Evolutionary conservation across 2,797 vertebrate genomes (phyloP), one percentile per base, ranked within the genome.

Genomic region (Harpagifer antarcticus): DNA sequence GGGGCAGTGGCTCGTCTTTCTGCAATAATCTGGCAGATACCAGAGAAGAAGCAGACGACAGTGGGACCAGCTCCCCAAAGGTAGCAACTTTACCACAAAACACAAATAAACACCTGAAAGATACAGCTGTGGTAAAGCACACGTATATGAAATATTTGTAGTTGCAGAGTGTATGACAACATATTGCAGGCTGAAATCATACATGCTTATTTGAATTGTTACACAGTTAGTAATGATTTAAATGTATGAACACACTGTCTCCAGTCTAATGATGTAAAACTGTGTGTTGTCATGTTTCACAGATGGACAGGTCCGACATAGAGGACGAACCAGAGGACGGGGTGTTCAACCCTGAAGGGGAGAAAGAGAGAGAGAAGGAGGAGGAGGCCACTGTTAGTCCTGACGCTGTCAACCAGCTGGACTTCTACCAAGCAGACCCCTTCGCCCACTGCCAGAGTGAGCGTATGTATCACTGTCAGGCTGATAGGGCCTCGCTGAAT

Each of bases 401-500:
- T n/a, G 37, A 17, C 3, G 63, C 74, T 2, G 50, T 82, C 3
- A 83, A 23, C 70, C 95, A 94, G 60, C 90, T 99, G 92, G 97
- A 98, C 86, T 99, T 99, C 92, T 99, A 97, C 91, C 96, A 98
- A 79, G 95, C 96, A 13, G 96, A 99, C 92, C 98, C 98, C 72
- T 99, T 99, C 59, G 93, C 95, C 86, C 96, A 95, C 82, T 96
- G 97, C 95, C 95, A 93, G 55, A 83, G 74, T 57, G 89, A 89
- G 2, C 83, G 92, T 93, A 88, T 3, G 93, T 91, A 64, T 70
- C 40, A 20, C 33, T 2, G 23, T 49, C 12, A 49, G 33, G 23
- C 17, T 44, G 19, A 68, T 12, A 31, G 45, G 13, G 43, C 3
- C 15, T 45, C 15, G 40, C n/a, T 37, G 1, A 37, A 33, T 16